Evolutionary conservation across 2,113 vertebrate species (phyloP).

Genomic region (Myodes glareolus): DNA sequence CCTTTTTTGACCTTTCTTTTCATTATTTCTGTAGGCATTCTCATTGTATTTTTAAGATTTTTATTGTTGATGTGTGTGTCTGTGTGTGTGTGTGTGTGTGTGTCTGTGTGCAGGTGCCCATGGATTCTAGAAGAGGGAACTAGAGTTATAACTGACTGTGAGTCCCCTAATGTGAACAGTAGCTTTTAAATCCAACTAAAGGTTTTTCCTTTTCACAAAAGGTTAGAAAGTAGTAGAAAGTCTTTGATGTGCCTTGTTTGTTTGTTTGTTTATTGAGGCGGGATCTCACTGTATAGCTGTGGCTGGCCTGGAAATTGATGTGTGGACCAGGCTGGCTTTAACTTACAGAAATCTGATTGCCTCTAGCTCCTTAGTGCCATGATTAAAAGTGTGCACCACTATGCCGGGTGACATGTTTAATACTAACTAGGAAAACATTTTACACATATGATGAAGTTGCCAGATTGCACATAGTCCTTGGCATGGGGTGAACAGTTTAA

Average conservation of each 20-base stretch:
- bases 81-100: no score
- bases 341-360: neutral
- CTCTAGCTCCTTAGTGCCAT: neutral
- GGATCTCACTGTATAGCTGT: neutral
- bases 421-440: neutral
- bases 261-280: neutral
- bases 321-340: neutral
- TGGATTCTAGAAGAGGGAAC: neutral
- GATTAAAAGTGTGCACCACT: neutral
- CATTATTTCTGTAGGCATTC: neutral
- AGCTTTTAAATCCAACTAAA: slow-evolving; percentile 32
- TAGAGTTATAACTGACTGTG: neutral
- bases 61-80: neutral
- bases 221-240: slow-evolving; percentile 2
- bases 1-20: neutral
- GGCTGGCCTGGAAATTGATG: neutral
- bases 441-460: neutral
- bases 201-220: neutral
- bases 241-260: neutral
- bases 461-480: neutral
- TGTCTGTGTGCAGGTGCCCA: no score
- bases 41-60: neutral
- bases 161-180: neutral
- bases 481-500: slow-evolving; percentile 12
- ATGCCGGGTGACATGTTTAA: neutral